A percentile compares a stretch with the other conserved stretches of the same genome.
Evolutionary conservation across 2,113 vertebrate species (phyloP).

Genomic region (Lepisosteus oculatus): DNA sequence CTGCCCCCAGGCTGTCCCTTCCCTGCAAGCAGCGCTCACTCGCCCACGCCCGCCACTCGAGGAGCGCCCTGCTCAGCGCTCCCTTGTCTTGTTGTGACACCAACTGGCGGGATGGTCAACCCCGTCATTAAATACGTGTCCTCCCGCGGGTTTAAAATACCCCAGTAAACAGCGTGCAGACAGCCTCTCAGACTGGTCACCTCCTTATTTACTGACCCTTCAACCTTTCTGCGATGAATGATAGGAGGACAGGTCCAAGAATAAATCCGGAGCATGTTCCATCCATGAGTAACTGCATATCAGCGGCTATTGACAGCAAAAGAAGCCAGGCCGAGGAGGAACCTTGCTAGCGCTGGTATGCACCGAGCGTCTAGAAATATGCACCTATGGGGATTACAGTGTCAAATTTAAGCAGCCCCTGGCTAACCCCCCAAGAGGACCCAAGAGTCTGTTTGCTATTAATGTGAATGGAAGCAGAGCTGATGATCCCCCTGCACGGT

Average conservation of each 20-base stretch:
- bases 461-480: conserved; percentile 44
- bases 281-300: conserved; percentile 73
- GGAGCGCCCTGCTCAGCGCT: conserved; percentile 33
- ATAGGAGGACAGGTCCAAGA: conserved; percentile 69
- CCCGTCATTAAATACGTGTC: conserved; percentile 65
- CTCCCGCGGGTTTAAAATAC: conserved; percentile 52
- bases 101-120: conserved; percentile 61
- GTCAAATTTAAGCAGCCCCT: conserved; percentile 59
- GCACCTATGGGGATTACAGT: conserved; percentile 61
- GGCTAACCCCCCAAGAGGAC: conserved; percentile 42
- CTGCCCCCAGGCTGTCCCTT: conserved; percentile 12
- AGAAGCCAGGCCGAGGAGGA: conserved; percentile 58
- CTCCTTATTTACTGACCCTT: conserved; percentile 83
- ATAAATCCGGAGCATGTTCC: conserved; percentile 75
- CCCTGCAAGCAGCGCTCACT: conserved; percentile 16
- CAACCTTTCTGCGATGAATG: conserved; percentile 71
- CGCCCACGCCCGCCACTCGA: conserved; percentile 3
- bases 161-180: conserved; percentile 67
- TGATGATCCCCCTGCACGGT: conserved; percentile 44
- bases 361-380: conserved; percentile 61
- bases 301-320: conserved; percentile 58
- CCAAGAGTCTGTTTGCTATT: conserved; percentile 37
- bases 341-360: conserved; percentile 42
- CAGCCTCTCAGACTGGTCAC: conserved; percentile 63
- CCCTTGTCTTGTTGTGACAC: conserved; percentile 42